Base-by-base conservation (phyloP, 2,888 invertebrate species). In the Eretmocerus hayati region DNA sequence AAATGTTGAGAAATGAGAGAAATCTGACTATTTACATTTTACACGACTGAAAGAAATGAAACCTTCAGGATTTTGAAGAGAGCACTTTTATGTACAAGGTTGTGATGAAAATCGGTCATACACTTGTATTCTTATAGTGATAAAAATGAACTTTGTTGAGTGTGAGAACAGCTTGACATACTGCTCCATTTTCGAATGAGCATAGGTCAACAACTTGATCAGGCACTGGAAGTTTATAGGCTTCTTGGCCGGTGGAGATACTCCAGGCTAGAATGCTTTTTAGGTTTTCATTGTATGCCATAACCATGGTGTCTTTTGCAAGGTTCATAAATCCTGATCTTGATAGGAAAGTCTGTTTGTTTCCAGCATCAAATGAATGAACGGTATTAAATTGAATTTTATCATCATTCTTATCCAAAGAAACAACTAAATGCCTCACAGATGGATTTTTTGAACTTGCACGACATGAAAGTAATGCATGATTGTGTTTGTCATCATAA, bases 241-340 rank as follows among this genome's bases (percentile, higher is more conserved):
- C 73, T 67, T 70, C 78, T 63, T 67, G 77, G 16, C 78, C 77
- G 2, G 74, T 75, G 33, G 73, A 69, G 39, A 77, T 68, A 48
- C 83, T 85, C 75, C 86, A 85, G 1, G 87, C 68, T 40, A 78
- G 75, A 21, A 87, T 67, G 11, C 77, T 71, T 4, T 79, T 79
- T n/a, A 77, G 80, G 43, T 83, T 81, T 67, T 90, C 90, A 50
- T 88, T 81, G 60, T 87, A 83, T 0, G 85, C 85, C 1, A 85
- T 84, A 0, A 87, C 78, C 63, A 85, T 76, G 8, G 79, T 75
- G 9, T 81, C 77, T 4, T 77, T 73, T 0, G 80, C 78, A 1
- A 79, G 64, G 1, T 76, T 72, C 22, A 79, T 69, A 6, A 84
- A 77, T 64, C 80, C 80, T 0, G 83, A 76, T 40, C 82, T 74